Conservation (phyloP, 2,888 invertebrate species). For the Chloroclystis v-ata region DNA sequence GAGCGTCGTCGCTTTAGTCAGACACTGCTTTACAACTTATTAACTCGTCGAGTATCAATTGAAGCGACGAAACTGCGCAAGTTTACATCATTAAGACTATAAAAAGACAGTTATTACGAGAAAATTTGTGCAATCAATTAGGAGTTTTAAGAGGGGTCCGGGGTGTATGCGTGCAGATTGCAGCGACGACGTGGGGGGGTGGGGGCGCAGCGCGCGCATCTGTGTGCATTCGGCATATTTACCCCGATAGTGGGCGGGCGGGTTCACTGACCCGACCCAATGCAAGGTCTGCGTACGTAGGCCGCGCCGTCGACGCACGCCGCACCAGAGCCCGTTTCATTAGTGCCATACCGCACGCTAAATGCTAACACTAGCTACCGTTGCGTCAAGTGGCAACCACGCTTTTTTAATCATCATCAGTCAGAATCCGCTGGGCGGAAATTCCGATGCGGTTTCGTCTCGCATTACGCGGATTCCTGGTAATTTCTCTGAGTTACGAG, state of each 20-base stretch:
- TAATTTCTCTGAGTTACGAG: constrained; percentile 28
- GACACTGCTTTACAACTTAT: constrained; percentile 50
- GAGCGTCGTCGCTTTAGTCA: constrained; percentile 41
- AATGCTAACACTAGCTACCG: constrained; percentile 60
- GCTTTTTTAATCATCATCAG: constrained; percentile 51
- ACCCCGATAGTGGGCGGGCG: constrained; percentile 76
- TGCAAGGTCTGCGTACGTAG: constrained; percentile 74
- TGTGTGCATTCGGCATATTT: constrained; percentile 79
- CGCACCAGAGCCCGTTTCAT: constrained; percentile 57
- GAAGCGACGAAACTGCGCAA: constrained; percentile 67
- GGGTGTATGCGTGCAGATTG: constrained; percentile 66
- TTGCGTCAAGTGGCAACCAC: constrained; percentile 70
- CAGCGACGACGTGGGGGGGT: constrained; percentile 54
- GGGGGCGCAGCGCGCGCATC: constrained; percentile 71
- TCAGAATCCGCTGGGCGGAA: constrained; percentile 29
- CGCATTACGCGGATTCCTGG: constrained; percentile 23
- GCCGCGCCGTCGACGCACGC: constrained; percentile 56
- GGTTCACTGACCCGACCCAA: constrained; percentile 76
- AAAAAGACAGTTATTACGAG: constrained; percentile 78
- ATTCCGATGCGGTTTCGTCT: constrained; percentile 26
- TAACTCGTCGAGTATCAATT: constrained; percentile 62
- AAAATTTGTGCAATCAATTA: constrained; percentile 78
- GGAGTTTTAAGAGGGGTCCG: constrained; percentile 71
- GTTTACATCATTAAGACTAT: constrained; percentile 75
- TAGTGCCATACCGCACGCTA: constrained; percentile 66